Base-by-base conservation (phyloP, 2,113 vertebrate species). In the Erythrocebus patas region DNA sequence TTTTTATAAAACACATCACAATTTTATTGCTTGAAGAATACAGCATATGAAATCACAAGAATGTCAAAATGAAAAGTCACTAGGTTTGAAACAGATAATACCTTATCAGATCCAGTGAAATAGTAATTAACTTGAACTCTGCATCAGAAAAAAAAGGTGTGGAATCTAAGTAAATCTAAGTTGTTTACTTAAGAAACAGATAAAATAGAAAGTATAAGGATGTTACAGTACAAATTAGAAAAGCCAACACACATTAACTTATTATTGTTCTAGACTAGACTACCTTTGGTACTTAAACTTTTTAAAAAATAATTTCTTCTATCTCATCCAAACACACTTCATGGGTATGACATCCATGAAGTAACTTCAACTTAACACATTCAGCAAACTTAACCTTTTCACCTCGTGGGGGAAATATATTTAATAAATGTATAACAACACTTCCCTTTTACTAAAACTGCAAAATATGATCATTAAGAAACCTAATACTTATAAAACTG, bases 11-110 rank as follows among this genome's bases (percentile, higher is more conserved):
- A 99, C 99, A 99, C 98, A 99, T 98, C 98, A 99, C 98, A 99
- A 99, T 99, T 99, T 99, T 99, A 99, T 99, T 99, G 99, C 99
- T 99, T 99, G 99, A 99, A 99, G 99, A 99, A 99, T 99, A 99
- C 99, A 99, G 98, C 99, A 99, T 99, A 98, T 98, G 99, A 99
- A 99, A 99, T 99, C 98, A 99, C 99, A 99, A 99, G 98, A 98
- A 99, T 98, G 98, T 99, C 99, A 98, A 99, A 99, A 99, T 99
- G 98, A 99, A 98, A 99, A 97, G 98, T 99, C 98, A 99, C 99
- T 99, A 99, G 98, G 98, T 98, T 98, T 99, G 98, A 99, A 99
- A 99, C 99, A 99, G 98, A 99, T 99, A 99, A 99, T 98, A 99
- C 98, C 99, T 99, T 96, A 99, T 98, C 99, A 98, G 99, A 99